Conservation (phyloP, 1,140 invertebrate genomes). For the Heliothis virescens region DNA sequence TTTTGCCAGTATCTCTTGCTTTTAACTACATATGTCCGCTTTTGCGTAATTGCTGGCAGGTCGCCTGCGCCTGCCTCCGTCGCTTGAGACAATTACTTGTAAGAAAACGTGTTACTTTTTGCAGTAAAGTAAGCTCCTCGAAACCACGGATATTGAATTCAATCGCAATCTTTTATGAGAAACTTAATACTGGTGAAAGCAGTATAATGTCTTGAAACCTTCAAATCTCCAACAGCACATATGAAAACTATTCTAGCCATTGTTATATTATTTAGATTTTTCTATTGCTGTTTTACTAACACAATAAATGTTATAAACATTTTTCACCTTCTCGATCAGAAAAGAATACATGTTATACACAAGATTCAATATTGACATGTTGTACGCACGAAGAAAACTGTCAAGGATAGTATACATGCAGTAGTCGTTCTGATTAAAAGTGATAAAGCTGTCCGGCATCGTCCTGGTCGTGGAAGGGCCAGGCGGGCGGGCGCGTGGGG, state of each 20-base stretch:
- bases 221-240: no score
- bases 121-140: not conserved
- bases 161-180: not conserved
- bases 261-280: no score
- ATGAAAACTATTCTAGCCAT: no score
- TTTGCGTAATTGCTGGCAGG: constrained; percentile 70
- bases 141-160: constrained; percentile 4
- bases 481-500: constrained; percentile 50
- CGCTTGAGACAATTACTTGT: constrained; percentile 53
- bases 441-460: constrained; percentile 71
- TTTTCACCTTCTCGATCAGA: no score
- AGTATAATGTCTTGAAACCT: no score
- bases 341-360: not conserved
- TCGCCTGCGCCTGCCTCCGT: constrained; percentile 52
- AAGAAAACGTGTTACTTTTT: constrained; percentile 55
- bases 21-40: no score
- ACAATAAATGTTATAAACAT: no score
- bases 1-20: no score
- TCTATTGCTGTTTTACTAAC: no score
- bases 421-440: constrained; percentile 49
- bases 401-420: constrained; percentile 54
- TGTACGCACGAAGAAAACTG: constrained; percentile 13
- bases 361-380: not conserved
- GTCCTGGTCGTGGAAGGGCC: constrained; percentile 62
- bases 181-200: no score